phyloP scores from a whole-genome alignment of 2,113 vertebrate species.

The Clarias magur region DNA sequence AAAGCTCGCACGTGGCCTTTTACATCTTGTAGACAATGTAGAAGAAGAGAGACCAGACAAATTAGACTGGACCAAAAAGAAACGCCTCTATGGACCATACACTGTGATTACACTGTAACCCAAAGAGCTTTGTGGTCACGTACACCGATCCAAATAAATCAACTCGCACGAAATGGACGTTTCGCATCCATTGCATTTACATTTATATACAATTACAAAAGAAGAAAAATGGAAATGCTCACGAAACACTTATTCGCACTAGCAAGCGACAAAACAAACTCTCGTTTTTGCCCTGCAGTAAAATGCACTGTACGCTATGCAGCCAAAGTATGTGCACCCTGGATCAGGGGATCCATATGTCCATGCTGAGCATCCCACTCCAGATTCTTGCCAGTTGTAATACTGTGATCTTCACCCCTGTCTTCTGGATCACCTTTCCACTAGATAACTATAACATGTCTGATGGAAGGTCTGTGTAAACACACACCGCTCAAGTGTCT shows the following conservation, averaged over 20 bases:
- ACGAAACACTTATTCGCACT: background rate
- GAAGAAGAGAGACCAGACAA: background rate
- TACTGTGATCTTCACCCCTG: no score
- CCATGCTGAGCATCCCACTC: no score
- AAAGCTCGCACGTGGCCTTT: background rate
- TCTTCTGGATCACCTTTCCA: no score
- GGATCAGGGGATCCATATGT: no score
- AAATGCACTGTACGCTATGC: no score
- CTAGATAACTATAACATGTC: background rate
- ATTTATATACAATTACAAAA: background rate
- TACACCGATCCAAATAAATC: background rate
- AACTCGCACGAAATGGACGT: background rate
- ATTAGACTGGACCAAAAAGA: background rate
- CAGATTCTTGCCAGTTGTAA: no score
- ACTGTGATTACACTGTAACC: background rate
- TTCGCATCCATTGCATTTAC: background rate
- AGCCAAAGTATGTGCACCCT: no score
- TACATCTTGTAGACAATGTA: background rate
- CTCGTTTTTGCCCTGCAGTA: background rate
- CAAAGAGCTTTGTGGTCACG: background rate
- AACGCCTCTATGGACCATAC: background rate
- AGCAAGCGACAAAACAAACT: background rate
- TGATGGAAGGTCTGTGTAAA: background rate
- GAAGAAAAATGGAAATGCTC: background rate
- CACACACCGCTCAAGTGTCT: background rate